A percentile compares a stretch with the other conserved stretches of the same genome.
These are phyloP conservation scores for Melierax canorus DNA, from an alignment of 2,113 vertebrate species.

Conservation along the genomic window DNA sequence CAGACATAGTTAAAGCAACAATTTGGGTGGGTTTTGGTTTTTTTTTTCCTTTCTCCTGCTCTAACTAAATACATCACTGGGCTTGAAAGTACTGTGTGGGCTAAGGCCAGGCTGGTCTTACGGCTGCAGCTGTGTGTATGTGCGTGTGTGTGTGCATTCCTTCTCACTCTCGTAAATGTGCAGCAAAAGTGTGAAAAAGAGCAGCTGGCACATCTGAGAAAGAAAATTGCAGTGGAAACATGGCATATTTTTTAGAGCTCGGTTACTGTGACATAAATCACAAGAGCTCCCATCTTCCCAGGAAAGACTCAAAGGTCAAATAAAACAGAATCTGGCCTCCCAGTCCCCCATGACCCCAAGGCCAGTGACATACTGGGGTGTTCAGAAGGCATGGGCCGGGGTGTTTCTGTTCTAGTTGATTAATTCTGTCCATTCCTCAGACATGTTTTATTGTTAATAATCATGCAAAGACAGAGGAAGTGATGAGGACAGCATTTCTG, in stretches of 20 bases:
- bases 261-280: background rate
- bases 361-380: background rate
- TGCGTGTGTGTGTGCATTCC: constrained; percentile 40
- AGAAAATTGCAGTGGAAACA: constrained; percentile 55
- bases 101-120: constrained; percentile 45
- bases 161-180: constrained; percentile 67
- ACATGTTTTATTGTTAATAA: background rate
- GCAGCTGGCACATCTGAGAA: constrained; percentile 63
- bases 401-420: background rate
- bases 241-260: background rate
- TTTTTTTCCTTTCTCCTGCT: background rate
- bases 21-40: background rate
- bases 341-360: background rate
- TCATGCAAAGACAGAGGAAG: background rate
- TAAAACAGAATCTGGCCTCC: background rate
- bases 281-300: background rate
- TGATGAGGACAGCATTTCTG: background rate
- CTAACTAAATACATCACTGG: background rate
- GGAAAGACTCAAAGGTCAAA: background rate
- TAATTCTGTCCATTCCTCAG: background rate
- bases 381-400: background rate
- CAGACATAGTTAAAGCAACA: constrained; percentile 46
- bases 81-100: constrained; percentile 4
- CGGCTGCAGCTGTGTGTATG: constrained; percentile 54
- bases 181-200: constrained; percentile 67